These are phyloP conservation scores for Mizuhopecten yessoensis DNA, from an alignment of 1,140 invertebrate species.

Conservation along the genomic window DNA sequence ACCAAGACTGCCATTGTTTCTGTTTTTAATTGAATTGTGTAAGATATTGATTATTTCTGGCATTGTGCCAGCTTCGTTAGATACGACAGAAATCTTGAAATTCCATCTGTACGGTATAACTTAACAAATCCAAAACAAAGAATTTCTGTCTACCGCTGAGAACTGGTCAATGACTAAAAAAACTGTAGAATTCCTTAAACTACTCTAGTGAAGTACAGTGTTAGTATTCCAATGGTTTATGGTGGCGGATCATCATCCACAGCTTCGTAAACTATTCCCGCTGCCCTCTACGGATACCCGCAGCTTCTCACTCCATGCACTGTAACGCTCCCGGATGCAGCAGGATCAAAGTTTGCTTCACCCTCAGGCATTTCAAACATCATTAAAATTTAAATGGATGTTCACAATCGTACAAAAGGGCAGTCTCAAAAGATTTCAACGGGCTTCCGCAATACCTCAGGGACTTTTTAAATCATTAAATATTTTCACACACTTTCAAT, in stretches of 20 bases:
- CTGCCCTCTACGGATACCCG: not conserved
- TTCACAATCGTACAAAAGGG: not conserved
- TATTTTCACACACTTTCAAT: constrained; percentile 25
- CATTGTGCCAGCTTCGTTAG: too few species aligned
- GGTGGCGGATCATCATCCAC: not conserved
- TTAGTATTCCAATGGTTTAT: too few species aligned
- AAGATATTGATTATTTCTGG: too few species aligned
- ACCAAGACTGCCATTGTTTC: too few species aligned
- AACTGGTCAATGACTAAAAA: too few species aligned
- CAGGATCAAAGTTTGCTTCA: not conserved
- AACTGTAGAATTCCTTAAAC: too few species aligned
- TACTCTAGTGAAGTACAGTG: too few species aligned
- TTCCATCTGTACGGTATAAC: too few species aligned
- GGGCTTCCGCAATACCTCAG: not conserved
- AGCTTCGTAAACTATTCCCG: not conserved
- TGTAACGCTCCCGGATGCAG: not conserved
- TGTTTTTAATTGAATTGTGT: too few species aligned
- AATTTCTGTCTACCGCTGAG: too few species aligned
- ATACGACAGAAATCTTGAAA: too few species aligned
- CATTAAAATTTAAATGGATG: constrained; percentile 20
- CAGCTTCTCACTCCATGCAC: not conserved
- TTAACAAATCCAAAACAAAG: too few species aligned
- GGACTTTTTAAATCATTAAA: not conserved
- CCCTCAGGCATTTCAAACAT: constrained; percentile 1
- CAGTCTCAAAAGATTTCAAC: not conserved